Conservation (phyloP, 2,797 vertebrate species). For the Anas capensis region DNA sequence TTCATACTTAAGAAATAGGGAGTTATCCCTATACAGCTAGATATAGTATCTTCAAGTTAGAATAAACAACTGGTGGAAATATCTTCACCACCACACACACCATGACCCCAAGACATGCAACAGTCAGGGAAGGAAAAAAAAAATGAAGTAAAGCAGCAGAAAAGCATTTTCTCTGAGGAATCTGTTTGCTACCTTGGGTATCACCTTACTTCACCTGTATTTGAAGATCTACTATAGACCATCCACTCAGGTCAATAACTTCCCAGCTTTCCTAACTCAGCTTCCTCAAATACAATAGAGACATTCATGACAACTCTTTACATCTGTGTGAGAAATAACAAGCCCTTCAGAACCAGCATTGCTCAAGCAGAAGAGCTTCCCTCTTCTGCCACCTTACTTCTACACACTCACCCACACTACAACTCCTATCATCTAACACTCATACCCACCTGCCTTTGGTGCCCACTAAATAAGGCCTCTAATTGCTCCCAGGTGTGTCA, state of each 20-base stretch:
- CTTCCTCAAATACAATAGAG: neutral
- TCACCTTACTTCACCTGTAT: neutral
- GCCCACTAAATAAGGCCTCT: neutral
- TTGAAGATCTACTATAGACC: neutral
- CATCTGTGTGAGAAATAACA: fast-evolving
- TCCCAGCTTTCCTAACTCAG: too few relatives aligned
- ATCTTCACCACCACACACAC: neutral
- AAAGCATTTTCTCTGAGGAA: neutral
- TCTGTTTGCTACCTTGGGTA: neutral
- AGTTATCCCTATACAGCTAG: neutral
- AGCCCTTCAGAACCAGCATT: fast-evolving
- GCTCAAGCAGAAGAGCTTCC: fast-evolving
- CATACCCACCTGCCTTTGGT: fast-evolving
- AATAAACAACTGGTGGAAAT: neutral
- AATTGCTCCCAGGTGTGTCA: neutral
- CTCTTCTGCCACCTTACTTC: fast-evolving
- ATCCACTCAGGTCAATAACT: too few relatives aligned
- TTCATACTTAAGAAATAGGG: neutral
- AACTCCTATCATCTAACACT: fast-evolving
- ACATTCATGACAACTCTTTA: too few relatives aligned
- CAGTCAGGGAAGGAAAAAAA: too few relatives aligned
- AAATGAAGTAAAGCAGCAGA: neutral
- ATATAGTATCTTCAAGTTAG: neutral
- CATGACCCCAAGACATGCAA: fast-evolving
- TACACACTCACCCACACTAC: too few relatives aligned